Evolutionary conservation across 2,113 vertebrate genomes (phyloP).

Genomic region (Aegotheles bennettii): DNA sequence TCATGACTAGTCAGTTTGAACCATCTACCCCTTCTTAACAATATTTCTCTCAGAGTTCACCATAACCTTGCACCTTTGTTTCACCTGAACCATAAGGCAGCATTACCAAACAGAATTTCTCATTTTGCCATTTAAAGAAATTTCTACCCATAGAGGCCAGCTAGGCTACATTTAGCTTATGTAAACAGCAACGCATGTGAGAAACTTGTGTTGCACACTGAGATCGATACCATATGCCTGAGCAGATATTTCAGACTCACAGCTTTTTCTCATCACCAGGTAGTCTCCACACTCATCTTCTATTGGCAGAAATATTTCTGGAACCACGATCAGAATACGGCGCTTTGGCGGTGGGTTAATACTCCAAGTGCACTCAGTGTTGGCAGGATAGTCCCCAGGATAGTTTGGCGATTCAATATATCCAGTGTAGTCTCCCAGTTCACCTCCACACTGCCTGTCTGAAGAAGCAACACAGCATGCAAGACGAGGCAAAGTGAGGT

Average conservation of each 20-base stretch:
- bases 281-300: conserved; percentile 98
- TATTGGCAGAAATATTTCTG: conserved; percentile 95
- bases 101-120: neutral
- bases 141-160: neutral
- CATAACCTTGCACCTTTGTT: neutral
- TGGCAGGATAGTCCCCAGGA: conserved; percentile 95
- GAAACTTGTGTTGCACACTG: neutral
- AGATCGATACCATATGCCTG: neutral
- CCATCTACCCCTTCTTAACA: neutral
- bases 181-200: neutral
- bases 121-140: neutral
- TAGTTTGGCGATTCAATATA: conserved; percentile 98
- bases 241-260: conserved; percentile 73
- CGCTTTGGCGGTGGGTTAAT: conserved; percentile 94
- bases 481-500: neutral
- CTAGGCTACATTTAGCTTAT: neutral
- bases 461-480: conserved; percentile 18
- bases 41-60: neutral
- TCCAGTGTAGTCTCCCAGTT: conserved; percentile 92
- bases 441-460: conserved; percentile 93
- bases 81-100: neutral
- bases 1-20: neutral
- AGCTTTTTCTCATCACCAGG: conserved; percentile 96
- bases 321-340: conserved; percentile 94
- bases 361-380: conserved; percentile 92